A percentile compares a stretch with the other conserved stretches of the same genome.
phyloP scores from a whole-genome alignment of 2,888 invertebrate genomes.

The Pristionchus japonicus region DNA sequence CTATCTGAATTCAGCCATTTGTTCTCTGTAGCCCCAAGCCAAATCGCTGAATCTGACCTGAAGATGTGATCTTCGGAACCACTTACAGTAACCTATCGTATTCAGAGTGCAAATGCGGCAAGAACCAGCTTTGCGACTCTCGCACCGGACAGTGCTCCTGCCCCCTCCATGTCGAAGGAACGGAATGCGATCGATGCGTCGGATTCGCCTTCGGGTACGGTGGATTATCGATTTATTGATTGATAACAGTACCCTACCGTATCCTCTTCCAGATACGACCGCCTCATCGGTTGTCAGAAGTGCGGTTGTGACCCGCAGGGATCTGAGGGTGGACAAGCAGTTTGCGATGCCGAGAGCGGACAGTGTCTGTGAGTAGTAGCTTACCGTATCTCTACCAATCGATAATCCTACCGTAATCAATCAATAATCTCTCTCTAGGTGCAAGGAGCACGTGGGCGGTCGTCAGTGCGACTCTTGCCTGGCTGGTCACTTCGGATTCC shows the following conservation, averaged over 20 bases:
- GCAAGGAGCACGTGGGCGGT: conserved; percentile 89
- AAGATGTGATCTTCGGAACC: neutral
- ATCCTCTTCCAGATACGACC: conserved; percentile 79
- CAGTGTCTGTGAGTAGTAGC: conserved; percentile 81
- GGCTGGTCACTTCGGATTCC: conserved; percentile 86
- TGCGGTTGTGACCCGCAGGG: conserved; percentile 92
- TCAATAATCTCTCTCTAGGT: conserved; percentile 76
- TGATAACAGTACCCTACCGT: conserved; percentile 83
- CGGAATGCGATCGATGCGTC: conserved; percentile 89
- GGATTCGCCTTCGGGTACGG: conserved; percentile 88
- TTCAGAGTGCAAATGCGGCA: conserved; percentile 79
- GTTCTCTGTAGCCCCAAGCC: no score
- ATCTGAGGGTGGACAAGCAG: conserved; percentile 83
- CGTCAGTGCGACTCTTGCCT: conserved; percentile 90
- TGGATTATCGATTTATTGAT: conserved; percentile 74
- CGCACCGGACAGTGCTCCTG: conserved; percentile 92
- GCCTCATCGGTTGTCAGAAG: conserved; percentile 93
- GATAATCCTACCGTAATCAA: conserved; percentile 1
- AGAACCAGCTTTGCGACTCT: conserved; percentile 91
- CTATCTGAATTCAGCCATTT: no score
- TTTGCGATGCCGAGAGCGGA: conserved; percentile 90
- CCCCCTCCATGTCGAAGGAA: conserved; percentile 90
- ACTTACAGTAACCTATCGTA: neutral
- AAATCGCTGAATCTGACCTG: no score
- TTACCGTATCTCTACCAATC: neutral